Conservation (phyloP, 1,140 invertebrate genomes). For the Temnothorax curvispinosus region DNA sequence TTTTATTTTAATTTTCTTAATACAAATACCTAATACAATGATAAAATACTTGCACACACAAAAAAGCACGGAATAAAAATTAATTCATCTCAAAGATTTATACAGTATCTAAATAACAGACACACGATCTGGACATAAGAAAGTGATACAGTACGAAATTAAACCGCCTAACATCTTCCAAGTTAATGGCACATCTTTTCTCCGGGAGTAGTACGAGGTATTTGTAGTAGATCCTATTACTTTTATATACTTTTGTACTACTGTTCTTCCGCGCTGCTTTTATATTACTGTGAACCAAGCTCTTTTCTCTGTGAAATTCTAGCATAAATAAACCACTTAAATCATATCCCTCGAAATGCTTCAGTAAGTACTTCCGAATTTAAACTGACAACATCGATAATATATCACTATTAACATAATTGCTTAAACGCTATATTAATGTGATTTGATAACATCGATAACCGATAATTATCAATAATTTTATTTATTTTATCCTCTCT, state of each 20-base stretch:
- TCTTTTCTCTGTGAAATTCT: background rate
- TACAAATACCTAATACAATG: background rate
- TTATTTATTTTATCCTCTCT: constrained; percentile 15
- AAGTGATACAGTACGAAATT: constrained; percentile 11
- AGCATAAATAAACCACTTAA: background rate
- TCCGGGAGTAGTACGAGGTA: background rate
- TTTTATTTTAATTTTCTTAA: background rate
- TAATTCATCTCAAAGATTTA: background rate
- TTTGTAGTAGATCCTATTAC: constrained; percentile 29
- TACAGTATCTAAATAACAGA: background rate
- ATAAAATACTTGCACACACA: background rate
- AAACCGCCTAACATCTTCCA: background rate
- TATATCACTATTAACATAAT: constrained; percentile 8
- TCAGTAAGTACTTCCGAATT: background rate
- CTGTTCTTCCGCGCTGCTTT: background rate
- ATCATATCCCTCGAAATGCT: background rate
- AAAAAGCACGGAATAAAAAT: background rate
- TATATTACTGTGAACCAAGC: background rate
- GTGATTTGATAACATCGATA: background rate
- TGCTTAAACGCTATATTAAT: constrained; percentile 13
- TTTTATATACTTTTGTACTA: background rate
- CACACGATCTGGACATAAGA: background rate
- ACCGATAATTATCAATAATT: constrained; percentile 20
- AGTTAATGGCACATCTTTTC: constrained; percentile 13
- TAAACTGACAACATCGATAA: background rate